Evolutionary conservation across 2,888 invertebrate species (phyloP), one percentile per base, ranked within the genome.

Genomic region (Netelia fuscicornis): DNA sequence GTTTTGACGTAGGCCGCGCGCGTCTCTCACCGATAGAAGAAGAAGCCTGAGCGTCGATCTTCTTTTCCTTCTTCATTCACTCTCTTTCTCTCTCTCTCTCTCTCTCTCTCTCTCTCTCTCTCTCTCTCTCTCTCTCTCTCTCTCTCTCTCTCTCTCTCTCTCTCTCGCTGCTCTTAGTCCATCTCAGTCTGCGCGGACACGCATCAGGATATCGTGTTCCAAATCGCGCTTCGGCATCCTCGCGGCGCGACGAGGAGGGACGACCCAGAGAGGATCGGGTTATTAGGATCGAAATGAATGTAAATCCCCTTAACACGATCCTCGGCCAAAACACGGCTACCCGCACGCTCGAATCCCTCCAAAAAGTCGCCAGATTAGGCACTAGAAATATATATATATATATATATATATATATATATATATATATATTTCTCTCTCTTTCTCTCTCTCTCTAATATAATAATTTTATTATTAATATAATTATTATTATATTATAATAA

Each of bases 301-400:
- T 93, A 93, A 93, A 93, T 93, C 93, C 93, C 92, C 93, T 93
- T 93, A 93, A 93, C 93, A 93, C 92, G 93, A 93, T 93, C 93
- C 93, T 91, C 89, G 89, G 91, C 90, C 92, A 93, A 93, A 93
- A 93, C 93, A 93, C 92, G 92, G 93, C 93, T 93, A 93, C 93
- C 92, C 93, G 92, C 91, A 89, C 79, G 83, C 86, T 83, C 79
- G 81, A 70, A 75, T 77, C 79, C 70, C 71, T 81, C 80, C 62
- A 88, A 91, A 82, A 90, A 92, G 91, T 92, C 91, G 91, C 91
- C 91, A 92, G 92, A 92, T 92, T 92, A 91, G 91, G 78, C 25
- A 74, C 78, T 74, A 67, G 23, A 8, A 60, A 20, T 54, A 60
- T 48, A 70, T 65, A 62, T 62, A 13, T 17, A 8, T 25, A 25